Base-by-base conservation (phyloP, 2,113 vertebrate species). In the Aptenodytes patagonicus region DNA sequence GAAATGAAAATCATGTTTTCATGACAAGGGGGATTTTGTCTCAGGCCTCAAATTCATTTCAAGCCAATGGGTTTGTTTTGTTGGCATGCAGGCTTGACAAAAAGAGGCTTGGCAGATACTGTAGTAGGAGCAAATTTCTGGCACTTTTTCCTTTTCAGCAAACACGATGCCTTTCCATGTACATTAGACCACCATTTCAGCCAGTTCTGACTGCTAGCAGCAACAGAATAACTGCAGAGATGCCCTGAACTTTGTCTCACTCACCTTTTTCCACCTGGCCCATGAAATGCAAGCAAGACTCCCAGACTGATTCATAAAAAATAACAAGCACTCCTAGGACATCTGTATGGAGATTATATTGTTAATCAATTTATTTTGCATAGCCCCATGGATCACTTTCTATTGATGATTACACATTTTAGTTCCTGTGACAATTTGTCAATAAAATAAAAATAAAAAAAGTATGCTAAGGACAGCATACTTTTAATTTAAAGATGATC, bases 311-410 rank as follows among this genome's bases (percentile, higher is more conserved):
- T 61, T 78, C 73, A 68, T 68, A 79, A 91, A 78, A 90, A 80
- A 49, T 44, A 87, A 55, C 47, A 69, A 82, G 80, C 40, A 18
- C 52, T 72, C 31, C 61, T 44, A 72, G 54, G 65, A 83, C 69
- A 89, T 75, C 32, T 69, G 40, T 25, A 75, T 69, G 83, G 86
- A 91, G 91, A 89, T 84, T 46, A 22, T 76, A 95, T 89, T 76
- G 92, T 29, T 93, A 95, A 96, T 95, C 95, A 88, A 97, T 97
- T 44, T 34, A 83, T 95, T 96, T 89, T 96, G 83, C 95, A 91
- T 89, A 95, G 84, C 57, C 69, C 52, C 77, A 93, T 91, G 85
- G 83, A 94, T 95, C 88, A 89, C 72, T 90, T 86, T 52, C n/a
- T 94, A 92, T 81, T 86, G 88, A 92, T 89, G 93, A 93, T 75